Base-by-base conservation (phyloP, 2,888 invertebrate species). In the Aspidiotus destructor region DNA sequence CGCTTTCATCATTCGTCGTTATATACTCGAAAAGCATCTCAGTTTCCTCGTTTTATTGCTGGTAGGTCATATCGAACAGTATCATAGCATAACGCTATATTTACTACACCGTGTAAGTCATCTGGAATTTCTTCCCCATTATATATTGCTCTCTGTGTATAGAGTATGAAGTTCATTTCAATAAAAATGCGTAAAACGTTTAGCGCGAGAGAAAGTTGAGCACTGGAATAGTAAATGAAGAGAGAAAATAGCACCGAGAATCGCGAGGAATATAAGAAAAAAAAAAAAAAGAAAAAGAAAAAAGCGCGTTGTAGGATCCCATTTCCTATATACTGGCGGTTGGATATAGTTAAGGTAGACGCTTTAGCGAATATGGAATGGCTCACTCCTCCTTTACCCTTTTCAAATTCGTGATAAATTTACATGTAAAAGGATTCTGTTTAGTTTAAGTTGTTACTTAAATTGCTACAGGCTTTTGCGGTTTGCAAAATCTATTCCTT, bases 391-490 rank as follows among this genome's bases (percentile, higher is more conserved):
- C n/a, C 48, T 48, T 48, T 48, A 48, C 48, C 48, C 48, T 48
- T 48, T 48, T 48, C 48, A 65, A 65, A 65, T 65, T 65, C 57
- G 15, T 48, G 65, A 65, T 58, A 65, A 65, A 65, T 65, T 65
- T 65, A 65, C 65, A 65, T 65, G 65, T 65, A 58, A 65, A 65
- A 65, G 65, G 65, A 65, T 65, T 65, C 42, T 55, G 65, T 65
- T 65, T 65, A 65, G 65, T 65, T 65, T 65, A 64, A 64, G 65
- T 65, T 60, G 65, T 65, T 65, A 58, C 58, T 58, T 42, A 57
- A 65, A 58, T 48, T 48, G 57, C 65, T 57, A 58, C 57, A 58
- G 48, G 63, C 63, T 63, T 63, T 63, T 63, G 57, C 65, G 65
- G 65, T 65, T 65, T 58, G 58, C 65, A 44, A 65, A 65, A 65